Percentiles rank a stretch among this genome's conserved stretches.
phyloP scores from a whole-genome alignment of 92 coral and sea anemone genomes.

The Parazoanthus swiftii region DNA sequence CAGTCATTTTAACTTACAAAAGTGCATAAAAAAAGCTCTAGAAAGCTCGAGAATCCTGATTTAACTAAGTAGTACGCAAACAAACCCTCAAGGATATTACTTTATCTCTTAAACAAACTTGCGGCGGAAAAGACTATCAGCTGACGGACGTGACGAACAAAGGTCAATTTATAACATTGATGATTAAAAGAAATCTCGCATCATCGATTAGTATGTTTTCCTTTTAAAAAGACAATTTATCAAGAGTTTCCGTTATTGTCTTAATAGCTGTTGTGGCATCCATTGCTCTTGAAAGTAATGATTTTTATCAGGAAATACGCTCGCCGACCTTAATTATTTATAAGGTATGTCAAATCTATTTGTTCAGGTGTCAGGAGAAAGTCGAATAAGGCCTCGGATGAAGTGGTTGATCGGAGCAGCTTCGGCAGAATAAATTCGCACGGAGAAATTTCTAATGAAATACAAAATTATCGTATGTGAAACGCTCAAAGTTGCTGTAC shows the following conservation, averaged over 20 bases:
- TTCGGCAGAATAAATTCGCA: background rate
- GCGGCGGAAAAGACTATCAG: constrained; percentile 4
- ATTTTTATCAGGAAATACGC: constrained; percentile 10
- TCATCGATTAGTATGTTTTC: background rate
- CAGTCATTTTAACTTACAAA: background rate
- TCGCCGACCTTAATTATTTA: constrained; percentile 9
- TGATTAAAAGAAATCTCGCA: background rate
- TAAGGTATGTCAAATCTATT: background rate
- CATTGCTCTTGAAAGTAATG: background rate
- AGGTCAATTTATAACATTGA: background rate
- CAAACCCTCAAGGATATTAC: background rate
- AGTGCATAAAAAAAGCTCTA: background rate
- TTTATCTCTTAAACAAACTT: background rate
- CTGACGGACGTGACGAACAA: background rate
- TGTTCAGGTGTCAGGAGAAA: constrained; percentile 11
- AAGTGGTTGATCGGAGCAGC: background rate
- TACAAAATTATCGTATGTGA: background rate
- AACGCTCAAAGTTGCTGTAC: background rate
- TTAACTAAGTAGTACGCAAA: background rate
- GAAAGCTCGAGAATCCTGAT: background rate
- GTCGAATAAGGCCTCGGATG: background rate
- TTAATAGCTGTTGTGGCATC: background rate
- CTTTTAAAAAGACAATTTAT: background rate
- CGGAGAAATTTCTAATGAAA: background rate
- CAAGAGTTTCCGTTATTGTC: background rate